Conservation (phyloP, 2,113 vertebrate genomes). For the Strix aluco region DNA sequence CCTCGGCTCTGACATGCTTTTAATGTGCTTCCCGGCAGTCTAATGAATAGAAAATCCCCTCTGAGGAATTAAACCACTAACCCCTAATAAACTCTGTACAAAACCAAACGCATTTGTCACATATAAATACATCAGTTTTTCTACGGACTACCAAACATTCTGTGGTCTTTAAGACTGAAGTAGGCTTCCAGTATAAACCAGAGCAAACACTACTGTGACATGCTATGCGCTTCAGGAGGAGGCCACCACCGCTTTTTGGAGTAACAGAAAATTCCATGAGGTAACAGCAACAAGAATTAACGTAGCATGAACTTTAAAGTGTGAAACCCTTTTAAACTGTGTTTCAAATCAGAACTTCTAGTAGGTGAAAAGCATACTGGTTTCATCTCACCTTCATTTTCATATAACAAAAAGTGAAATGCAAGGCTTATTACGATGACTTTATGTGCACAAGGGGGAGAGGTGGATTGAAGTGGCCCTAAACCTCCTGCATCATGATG, state of each 20-base stretch:
- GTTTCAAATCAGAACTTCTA: not conserved
- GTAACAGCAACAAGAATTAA: not conserved
- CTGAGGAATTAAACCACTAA: not conserved
- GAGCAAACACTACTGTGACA: rapidly evolving
- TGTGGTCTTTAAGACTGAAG: not conserved
- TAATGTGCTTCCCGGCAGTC: not conserved
- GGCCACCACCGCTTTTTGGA: rapidly evolving
- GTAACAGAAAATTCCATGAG: not conserved
- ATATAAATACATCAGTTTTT: not conserved
- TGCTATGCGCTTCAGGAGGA: not conserved
- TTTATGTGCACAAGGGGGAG: not conserved
- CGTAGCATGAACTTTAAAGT: not conserved
- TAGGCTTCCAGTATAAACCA: not conserved
- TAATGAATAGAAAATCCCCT: not conserved
- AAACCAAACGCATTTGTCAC: not conserved
- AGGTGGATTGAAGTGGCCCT: not conserved
- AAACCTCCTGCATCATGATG: not conserved
- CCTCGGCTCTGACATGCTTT: not conserved
- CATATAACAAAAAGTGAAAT: not conserved
- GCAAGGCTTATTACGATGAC: rapidly evolving
- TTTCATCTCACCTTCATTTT: not conserved
- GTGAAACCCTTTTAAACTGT: not conserved
- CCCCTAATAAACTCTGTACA: not conserved
- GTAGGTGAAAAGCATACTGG: not conserved
- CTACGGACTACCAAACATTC: not conserved